Conservation (phyloP, 2,113 vertebrate species). For the Vulpes ferrilata region DNA sequence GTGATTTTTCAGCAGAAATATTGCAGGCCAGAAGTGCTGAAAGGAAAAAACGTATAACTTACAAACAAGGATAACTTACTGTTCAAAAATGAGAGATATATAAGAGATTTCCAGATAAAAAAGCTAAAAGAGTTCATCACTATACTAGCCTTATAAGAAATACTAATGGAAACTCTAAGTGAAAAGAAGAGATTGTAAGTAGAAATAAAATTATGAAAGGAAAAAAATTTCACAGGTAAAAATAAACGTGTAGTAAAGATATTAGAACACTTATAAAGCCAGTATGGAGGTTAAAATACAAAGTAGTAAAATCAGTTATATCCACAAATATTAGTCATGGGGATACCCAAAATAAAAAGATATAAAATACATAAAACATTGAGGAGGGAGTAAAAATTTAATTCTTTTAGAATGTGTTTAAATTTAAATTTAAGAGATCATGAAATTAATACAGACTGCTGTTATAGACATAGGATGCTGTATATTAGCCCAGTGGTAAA, state of each 20-base stretch:
- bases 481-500: neutral
- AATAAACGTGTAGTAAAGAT: neutral
- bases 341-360: neutral
- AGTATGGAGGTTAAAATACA: neutral
- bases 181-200: neutral
- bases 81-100: neutral
- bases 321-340: neutral
- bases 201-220: neutral
- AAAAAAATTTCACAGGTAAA: neutral
- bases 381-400: neutral
- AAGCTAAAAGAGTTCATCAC: neutral
- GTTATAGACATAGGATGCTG: neutral
- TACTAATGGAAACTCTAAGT: neutral
- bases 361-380: neutral
- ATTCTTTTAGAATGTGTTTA: neutral
- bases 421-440: neutral
- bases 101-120: neutral
- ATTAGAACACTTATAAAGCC: neutral
- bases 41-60: neutral
- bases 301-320: neutral
- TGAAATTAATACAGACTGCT: neutral
- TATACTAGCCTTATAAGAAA: neutral
- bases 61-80: neutral
- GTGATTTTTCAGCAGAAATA: neutral
- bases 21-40: neutral